Conservation (phyloP, 2,113 vertebrate genomes). For the Thalassoma bifasciatum region DNA sequence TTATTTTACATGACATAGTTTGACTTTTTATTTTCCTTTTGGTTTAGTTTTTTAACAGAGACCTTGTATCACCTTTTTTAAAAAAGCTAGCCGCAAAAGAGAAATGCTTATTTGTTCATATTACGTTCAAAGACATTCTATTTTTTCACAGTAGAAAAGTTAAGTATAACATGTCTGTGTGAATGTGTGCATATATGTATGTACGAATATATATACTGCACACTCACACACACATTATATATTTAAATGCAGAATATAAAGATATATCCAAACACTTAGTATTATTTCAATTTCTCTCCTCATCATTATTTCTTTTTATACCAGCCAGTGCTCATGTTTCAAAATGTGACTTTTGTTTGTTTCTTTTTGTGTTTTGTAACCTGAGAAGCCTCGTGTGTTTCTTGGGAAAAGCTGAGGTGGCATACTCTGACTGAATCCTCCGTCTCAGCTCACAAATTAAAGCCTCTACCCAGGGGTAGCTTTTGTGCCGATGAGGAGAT, state of each 20-base stretch:
- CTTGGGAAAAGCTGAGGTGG: constrained; percentile 33
- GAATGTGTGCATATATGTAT: constrained; percentile 55
- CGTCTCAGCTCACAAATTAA: constrained; percentile 28
- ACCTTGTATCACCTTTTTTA: constrained; percentile 79
- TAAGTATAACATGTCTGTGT: constrained; percentile 82
- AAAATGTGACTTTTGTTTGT: constrained; percentile 52
- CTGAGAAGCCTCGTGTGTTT: constrained; percentile 55
- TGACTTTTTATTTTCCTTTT: constrained; percentile 73
- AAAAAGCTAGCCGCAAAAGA: constrained; percentile 75
- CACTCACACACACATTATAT: constrained; percentile 80
- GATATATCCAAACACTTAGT: constrained; percentile 84
- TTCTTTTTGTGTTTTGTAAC: constrained; percentile 55
- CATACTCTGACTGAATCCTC: constrained; percentile 12
- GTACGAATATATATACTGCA: constrained; percentile 54
- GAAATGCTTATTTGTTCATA: constrained; percentile 90
- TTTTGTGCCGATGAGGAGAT: constrained; percentile 58
- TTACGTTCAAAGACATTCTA: constrained; percentile 96
- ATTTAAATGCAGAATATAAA: constrained; percentile 86
- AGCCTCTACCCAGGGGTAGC: constrained; percentile 55
- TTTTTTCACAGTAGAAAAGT: constrained; percentile 95
- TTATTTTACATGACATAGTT: constrained; percentile 79
- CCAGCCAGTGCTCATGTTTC: constrained; percentile 62
- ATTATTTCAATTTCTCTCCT: constrained; percentile 74
- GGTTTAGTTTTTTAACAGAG: constrained; percentile 84
- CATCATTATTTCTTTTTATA: constrained; percentile 65